Percentiles rank a stretch among this genome's conserved stretches.
These are phyloP conservation scores for Trichoplusia ni DNA, from an alignment of 1,140 invertebrate species.

Conservation along the genomic window DNA sequence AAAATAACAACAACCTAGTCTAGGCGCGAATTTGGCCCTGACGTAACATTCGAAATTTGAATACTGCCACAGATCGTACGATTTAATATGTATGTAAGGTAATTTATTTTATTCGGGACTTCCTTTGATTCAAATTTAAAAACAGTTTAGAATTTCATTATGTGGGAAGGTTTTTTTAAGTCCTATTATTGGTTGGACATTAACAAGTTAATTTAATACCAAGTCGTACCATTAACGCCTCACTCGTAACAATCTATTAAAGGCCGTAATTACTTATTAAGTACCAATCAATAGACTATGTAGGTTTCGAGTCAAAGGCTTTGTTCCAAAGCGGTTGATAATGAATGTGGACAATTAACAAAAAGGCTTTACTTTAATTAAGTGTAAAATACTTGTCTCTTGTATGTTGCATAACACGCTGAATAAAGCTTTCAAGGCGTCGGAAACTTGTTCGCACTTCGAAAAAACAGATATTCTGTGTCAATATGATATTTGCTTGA, in stretches of 20 bases:
- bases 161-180: not conserved
- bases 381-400: not conserved
- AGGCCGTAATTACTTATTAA: not conserved
- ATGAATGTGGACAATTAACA: not conserved
- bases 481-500: slow-evolving; percentile 33
- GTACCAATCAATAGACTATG: not conserved
- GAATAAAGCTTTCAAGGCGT: slow-evolving; percentile 9
- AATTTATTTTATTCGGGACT: too few species aligned
- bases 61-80: slow-evolving; percentile 6
- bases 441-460: slow-evolving; percentile 18
- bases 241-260: not conserved
- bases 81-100: not conserved
- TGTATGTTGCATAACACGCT: slow-evolving; percentile 11
- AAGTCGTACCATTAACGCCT: too few species aligned
- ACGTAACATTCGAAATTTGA: slow-evolving; percentile 45
- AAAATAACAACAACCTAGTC: slow-evolving; percentile 55
- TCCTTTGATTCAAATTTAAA: not conserved
- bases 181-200: not conserved
- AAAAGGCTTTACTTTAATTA: slow-evolving; percentile 3
- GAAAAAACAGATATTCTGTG: slow-evolving; percentile 14
- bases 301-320: not conserved
- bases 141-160: not conserved
- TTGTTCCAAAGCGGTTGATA: not conserved
- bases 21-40: slow-evolving; percentile 50
- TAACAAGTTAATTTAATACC: too few species aligned